Conservation (phyloP, 2,888 invertebrate species). For the Cheilosia variabilis region DNA sequence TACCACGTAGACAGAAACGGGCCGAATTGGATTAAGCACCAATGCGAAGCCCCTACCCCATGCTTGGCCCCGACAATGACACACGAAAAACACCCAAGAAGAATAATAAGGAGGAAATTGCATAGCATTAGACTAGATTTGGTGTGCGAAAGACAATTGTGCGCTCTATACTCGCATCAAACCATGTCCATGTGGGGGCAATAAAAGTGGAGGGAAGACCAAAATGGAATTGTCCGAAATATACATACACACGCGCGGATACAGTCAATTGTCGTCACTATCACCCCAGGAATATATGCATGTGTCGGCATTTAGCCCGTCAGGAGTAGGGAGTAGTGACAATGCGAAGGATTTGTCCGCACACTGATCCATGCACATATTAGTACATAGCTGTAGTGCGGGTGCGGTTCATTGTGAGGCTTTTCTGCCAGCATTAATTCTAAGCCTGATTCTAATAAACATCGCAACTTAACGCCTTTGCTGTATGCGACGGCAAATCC, state of each 20-base stretch:
- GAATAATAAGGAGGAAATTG: conserved; percentile 67
- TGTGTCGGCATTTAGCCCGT: conserved; percentile 26
- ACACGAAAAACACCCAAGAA: conserved; percentile 38
- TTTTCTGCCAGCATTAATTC: conserved; percentile 67
- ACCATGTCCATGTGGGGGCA: conserved; percentile 18
- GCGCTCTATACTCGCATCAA: conserved; percentile 54
- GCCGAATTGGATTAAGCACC: conserved; percentile 60
- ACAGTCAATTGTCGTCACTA: conserved; percentile 51
- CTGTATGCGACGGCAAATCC: conserved; percentile 47
- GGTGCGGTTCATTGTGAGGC: conserved; percentile 50
- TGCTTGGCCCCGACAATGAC: neutral
- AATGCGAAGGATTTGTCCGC: conserved; percentile 33
- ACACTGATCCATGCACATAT: conserved; percentile 2
- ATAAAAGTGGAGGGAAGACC: conserved; percentile 24
- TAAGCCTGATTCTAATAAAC: conserved; percentile 72
- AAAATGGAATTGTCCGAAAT: conserved; percentile 36
- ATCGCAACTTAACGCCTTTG: conserved; percentile 69
- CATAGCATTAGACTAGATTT: conserved; percentile 73
- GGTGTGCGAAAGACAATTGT: conserved; percentile 67
- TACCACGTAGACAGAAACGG: conserved; percentile 18
- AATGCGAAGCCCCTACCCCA: conserved; percentile 34
- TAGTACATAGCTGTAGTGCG: neutral
- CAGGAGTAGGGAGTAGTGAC: conserved; percentile 15
- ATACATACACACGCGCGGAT: neutral
- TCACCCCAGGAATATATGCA: conserved; percentile 11